A percentile compares a stretch with the other conserved stretches of the same genome.
Conservation (phyloP, 2,113 vertebrate species). For the Holacanthus passer region DNA sequence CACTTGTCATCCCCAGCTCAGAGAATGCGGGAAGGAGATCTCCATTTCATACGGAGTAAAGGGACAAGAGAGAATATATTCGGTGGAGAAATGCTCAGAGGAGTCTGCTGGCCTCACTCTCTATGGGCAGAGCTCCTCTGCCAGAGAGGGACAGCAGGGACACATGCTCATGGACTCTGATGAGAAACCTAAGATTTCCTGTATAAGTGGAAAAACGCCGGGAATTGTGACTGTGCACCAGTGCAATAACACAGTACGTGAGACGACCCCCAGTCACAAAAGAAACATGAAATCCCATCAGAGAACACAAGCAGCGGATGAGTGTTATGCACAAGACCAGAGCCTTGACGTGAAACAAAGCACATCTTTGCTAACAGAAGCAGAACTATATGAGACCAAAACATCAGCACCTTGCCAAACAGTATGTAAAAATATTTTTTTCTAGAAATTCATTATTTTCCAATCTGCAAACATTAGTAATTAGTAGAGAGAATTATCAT, state of each 20-base stretch:
- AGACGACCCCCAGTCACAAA: conserved; percentile 20
- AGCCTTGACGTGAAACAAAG: conserved; percentile 36
- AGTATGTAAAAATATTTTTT: conserved; percentile 40
- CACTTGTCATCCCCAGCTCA: conserved; percentile 1
- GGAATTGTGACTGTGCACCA: conserved; percentile 35
- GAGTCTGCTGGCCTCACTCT: neutral
- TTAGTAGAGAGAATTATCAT: neutral
- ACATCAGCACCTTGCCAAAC: conserved; percentile 52
- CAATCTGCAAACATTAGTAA: neutral
- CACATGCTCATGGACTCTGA: neutral
- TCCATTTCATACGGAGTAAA: neutral
- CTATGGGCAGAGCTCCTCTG: conserved; percentile 33
- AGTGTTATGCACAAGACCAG: conserved; percentile 19
- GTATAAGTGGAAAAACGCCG: neutral
- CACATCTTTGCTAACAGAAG: conserved; percentile 52
- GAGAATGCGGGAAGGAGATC: conserved; percentile 28
- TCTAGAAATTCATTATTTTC: neutral
- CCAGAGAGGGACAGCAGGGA: conserved; percentile 15
- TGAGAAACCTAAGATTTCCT: conserved; percentile 48
- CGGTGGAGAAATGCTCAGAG: conserved; percentile 21
- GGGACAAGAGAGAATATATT: neutral
- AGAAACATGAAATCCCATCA: conserved; percentile 23
- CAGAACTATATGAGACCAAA: conserved; percentile 40
- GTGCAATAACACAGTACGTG: conserved; percentile 36
- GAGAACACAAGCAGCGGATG: neutral